These are phyloP conservation scores for Triplophysa tibetana DNA, from an alignment of 2,113 vertebrate genomes.

Conservation along the genomic window DNA sequence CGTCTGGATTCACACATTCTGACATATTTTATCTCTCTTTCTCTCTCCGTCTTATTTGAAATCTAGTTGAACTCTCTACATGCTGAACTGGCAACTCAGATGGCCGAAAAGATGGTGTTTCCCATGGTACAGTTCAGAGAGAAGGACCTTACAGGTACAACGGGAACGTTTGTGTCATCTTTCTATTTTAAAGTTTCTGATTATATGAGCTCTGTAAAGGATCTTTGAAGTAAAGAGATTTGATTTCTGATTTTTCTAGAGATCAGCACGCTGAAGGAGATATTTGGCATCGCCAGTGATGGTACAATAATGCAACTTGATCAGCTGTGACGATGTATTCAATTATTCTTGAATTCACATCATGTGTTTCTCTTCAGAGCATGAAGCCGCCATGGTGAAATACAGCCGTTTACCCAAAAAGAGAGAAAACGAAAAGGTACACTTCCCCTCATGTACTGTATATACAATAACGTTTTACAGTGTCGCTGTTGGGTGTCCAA, in stretches of 20 bases:
- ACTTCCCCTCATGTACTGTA: background rate
- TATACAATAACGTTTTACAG: background rate
- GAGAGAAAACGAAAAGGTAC: conserved; percentile 95
- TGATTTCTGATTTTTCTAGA: conserved; percentile 69
- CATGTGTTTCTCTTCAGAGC: conserved; percentile 75
- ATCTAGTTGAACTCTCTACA: conserved; percentile 91
- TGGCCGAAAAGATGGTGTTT: conserved; percentile 95
- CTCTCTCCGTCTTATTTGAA: too few species aligned
- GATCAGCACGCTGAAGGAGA: conserved; percentile 96
- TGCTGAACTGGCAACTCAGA: conserved; percentile 86
- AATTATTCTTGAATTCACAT: background rate
- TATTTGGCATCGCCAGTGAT: conserved; percentile 89
- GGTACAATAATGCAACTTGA: conserved; percentile 71
- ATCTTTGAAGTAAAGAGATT: background rate
- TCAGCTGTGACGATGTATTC: background rate
- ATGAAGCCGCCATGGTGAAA: conserved; percentile 95
- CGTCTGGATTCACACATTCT: too few species aligned
- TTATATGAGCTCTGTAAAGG: background rate
- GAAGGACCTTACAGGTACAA: conserved; percentile 94
- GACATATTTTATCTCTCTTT: background rate
- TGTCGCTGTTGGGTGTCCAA: background rate
- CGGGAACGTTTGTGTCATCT: too few species aligned
- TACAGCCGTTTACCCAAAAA: conserved; percentile 95
- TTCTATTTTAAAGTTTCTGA: background rate
- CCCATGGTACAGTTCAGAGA: conserved; percentile 96